Percentiles rank a stretch among this genome's conserved stretches.
These are phyloP conservation scores for Dyspetes luteomarginatus DNA, from an alignment of 2,888 invertebrate genomes.

Conservation along the genomic window DNA sequence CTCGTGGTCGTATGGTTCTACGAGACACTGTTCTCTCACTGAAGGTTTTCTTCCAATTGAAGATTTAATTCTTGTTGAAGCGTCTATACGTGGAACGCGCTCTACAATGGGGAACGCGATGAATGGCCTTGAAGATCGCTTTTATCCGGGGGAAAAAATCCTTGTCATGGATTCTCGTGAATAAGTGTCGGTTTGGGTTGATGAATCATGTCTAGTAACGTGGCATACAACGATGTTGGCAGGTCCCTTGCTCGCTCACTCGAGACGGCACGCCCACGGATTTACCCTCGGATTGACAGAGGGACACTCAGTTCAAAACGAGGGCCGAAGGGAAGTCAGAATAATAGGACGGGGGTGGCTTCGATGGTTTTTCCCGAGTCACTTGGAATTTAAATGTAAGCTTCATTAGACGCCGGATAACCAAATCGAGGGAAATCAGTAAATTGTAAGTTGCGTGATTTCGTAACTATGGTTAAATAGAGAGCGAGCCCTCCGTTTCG, in stretches of 20 bases:
- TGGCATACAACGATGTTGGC: slow-evolving; percentile 27
- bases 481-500: too few species aligned
- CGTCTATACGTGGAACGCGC: background rate
- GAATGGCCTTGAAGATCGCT: background rate
- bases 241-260: slow-evolving; percentile 25
- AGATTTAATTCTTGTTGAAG: slow-evolving; percentile 15
- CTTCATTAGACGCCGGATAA: slow-evolving; percentile 4
- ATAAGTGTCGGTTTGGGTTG: slow-evolving; percentile 38
- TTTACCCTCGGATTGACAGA: slow-evolving; percentile 55
- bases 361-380: slow-evolving; percentile 20
- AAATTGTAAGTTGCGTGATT: background rate
- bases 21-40: too few species aligned
- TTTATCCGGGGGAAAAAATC: slow-evolving; percentile 14
- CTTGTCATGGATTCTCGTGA: slow-evolving; percentile 4
- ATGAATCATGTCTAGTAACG: slow-evolving; percentile 49
- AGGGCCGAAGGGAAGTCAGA: slow-evolving; percentile 28
- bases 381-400: slow-evolving; percentile 37
- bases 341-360: background rate
- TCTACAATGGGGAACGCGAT: background rate
- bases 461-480: too few species aligned
- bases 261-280: slow-evolving; percentile 21
- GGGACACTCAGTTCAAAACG: slow-evolving; percentile 38
- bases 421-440: slow-evolving; percentile 8
- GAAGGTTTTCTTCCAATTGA: too few species aligned
- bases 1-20: too few species aligned